Percentiles rank a stretch among this genome's conserved stretches.
Evolutionary conservation across 1,140 invertebrate genomes (phyloP).

Genomic region (Phymastichus coffea): DNA sequence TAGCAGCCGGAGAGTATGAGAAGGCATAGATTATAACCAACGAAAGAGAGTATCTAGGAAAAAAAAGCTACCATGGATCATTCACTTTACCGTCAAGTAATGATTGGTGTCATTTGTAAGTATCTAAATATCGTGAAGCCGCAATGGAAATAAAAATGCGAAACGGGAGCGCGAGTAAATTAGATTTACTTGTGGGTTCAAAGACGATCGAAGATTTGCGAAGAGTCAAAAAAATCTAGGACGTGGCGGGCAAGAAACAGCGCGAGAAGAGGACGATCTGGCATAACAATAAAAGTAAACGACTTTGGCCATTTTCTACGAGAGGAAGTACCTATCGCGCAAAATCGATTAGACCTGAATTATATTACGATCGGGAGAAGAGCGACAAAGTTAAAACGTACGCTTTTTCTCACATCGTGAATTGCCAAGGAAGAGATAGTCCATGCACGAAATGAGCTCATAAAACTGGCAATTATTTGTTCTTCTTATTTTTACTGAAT

Average conservation of each 20-base stretch:
- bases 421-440: neutral
- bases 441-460: neutral
- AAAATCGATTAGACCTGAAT: slow-evolving; percentile 19
- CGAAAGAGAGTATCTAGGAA: neutral
- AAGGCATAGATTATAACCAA: too few relatives aligned
- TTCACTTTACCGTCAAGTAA: slow-evolving; percentile 44
- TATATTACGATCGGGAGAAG: slow-evolving; percentile 20
- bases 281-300: slow-evolving; percentile 19
- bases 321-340: neutral
- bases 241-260: neutral
- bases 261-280: slow-evolving; percentile 1
- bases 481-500: slow-evolving; percentile 15
- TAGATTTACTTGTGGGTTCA: neutral
- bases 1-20: too few relatives aligned
- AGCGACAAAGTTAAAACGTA: slow-evolving; percentile 13
- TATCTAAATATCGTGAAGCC: slow-evolving; percentile 25
- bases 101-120: slow-evolving; percentile 51
- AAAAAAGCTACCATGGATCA: slow-evolving; percentile 33
- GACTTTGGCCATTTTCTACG: slow-evolving; percentile 3
- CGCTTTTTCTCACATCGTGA: slow-evolving; percentile 12
- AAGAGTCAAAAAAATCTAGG: slow-evolving; percentile 7
- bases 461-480: slow-evolving; percentile 15
- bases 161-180: slow-evolving; percentile 20
- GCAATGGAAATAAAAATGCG: neutral
- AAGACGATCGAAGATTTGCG: neutral